Base-by-base conservation (phyloP, 2,113 vertebrate genomes). In the Campylomormyrus tamandua region DNA sequence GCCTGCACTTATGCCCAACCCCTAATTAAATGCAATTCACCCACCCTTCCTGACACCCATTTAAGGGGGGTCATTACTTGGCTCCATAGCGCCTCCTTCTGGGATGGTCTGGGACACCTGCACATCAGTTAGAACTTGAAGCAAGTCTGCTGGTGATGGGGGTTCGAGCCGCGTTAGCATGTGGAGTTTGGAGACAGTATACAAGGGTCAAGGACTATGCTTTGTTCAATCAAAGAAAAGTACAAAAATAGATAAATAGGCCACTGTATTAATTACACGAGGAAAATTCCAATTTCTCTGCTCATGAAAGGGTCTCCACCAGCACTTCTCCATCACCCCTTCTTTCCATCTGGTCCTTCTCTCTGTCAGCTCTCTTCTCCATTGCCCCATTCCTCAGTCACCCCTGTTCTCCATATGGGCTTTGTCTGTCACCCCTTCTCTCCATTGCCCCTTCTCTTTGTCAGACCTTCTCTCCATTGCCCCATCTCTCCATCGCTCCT, bases 21-120 rank as follows among this genome's bases (percentile, higher is more conserved):
- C 91, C 93, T 95, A 94, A 92, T 95, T 94, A 95, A 95, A 94
- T 84, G 74, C 92, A 19, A 91, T 92, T 95, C 94, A 92, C 93
- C 90, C 90, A 91, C 92, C 89, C 93, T 93, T 94, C 62, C 89
- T 90, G 56, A 11, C 10, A 87, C 24, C 46, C 27, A n/a, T 87
- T 84, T 24, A 11, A 6, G 83, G 92, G 93, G 92, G 48, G 89
- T 89, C 91, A 89, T 93, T 94, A 90, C 93, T 94, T 93, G 94
- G 92, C 93, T 92, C 88, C 87, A 19, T 58, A 88, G 89, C 83
- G 50, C 89, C 91, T 91, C 90, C 87, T 90, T 90, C 83, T 85
- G 89, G 89, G 62, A 70, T 27, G 62, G 62, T 70, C n/a, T 70
- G 10, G 10, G 62, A 70, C 62, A 70, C 24, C n/a, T 11, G 24